Base-by-base conservation (phyloP, 2,888 invertebrate genomes). In the Pristionchus japonicus region DNA sequence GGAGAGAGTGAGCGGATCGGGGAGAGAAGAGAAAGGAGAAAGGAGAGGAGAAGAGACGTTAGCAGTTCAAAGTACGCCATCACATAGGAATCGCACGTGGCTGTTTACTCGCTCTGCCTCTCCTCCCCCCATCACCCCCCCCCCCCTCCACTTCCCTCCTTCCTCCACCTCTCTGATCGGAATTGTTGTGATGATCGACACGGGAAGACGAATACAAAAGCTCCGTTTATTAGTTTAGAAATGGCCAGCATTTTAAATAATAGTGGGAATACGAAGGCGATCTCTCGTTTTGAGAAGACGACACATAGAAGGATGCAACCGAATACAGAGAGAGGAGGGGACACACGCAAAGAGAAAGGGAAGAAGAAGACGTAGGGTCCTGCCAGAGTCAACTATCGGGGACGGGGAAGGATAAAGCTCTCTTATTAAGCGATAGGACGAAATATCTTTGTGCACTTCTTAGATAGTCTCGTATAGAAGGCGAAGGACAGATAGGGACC, bases 61-160 rank as follows among this genome's bases (percentile, higher is more conserved):
- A 77, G 47, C 34, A 70, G 86, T 86, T 86, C 86, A 86, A 86
- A 86, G 86, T 86, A 86, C 86, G 70, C 86, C n/a, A 70, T 49
- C 40, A 86, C 86, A 70, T 70, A 37, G 27, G 86, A 27, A 86
- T 49, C 47, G 86, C 86, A 86, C 85, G 85, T 85, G 85, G 40
- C 52, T 85, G 34, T 86, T 37, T 70, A 57, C 49, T 31, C 43
- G 27, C 49, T 70, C 47, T 49, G 23, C 49, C 86, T n/a, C 86
- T 20, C 61, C 47, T 34, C 31, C 15, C 34, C 37, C 7, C 85
- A 34, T 43, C 61, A 31, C 31, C 86, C 40, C 70, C 17, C 49
- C 27, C 61, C 31, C 43, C 15, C 23, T 23, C 27, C 49, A 4
- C 52, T 52, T 15, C 52, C 82, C 31, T 52, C 40, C 77, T 43